A percentile compares a stretch with the other conserved stretches of the same genome.
Evolutionary conservation across 1,140 invertebrate genomes (phyloP).

Genomic region (Leptopilina clavipes): DNA sequence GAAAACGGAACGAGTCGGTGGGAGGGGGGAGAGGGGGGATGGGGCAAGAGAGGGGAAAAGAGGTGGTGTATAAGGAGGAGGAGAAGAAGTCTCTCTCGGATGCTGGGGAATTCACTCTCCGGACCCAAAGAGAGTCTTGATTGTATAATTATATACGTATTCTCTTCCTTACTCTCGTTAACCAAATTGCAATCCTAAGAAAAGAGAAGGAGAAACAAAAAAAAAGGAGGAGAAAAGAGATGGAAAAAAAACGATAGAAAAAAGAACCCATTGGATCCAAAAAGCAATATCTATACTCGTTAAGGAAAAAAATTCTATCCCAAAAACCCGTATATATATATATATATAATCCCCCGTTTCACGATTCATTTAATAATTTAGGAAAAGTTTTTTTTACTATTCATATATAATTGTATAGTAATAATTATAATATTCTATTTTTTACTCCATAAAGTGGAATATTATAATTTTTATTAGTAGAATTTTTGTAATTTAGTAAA

Average conservation of each 20-base stretch:
- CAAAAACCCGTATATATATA: too few species aligned
- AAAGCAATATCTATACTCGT: neutral
- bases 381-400: too few species aligned
- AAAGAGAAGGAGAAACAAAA: neutral
- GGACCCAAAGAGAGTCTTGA: constrained; percentile 6
- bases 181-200: constrained; percentile 26
- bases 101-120: constrained; percentile 20
- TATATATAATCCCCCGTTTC: too few species aligned
- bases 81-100: neutral
- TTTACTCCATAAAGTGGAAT: too few species aligned
- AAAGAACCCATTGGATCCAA: neutral
- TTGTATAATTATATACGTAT: constrained; percentile 27
- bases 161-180: constrained; percentile 1
- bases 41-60: too few species aligned
- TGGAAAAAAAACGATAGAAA: neutral
- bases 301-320: too few species aligned
- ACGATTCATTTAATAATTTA: too few species aligned
- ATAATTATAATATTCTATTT: too few species aligned
- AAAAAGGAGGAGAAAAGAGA: neutral
- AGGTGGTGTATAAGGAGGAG: too few species aligned
- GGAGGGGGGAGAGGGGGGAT: neutral
- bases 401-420: too few species aligned
- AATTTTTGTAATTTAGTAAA: too few species aligned
- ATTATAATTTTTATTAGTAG: too few species aligned
- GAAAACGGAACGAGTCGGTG: neutral